A percentile compares a stretch with the other conserved stretches of the same genome.
These are phyloP conservation scores for Lottia gigantea DNA, from an alignment of 2,888 invertebrate genomes.

Conservation along the genomic window DNA sequence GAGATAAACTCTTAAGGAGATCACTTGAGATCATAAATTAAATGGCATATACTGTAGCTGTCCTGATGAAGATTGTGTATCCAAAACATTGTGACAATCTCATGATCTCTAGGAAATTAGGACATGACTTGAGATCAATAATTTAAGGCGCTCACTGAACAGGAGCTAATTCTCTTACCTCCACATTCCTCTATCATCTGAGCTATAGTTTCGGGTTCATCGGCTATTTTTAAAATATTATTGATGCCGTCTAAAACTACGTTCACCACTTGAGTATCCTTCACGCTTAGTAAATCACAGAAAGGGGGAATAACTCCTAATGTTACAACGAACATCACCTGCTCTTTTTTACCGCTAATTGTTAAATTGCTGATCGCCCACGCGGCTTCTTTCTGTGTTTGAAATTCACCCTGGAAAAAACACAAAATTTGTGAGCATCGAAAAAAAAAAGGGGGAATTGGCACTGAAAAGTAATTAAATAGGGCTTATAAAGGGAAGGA, in stretches of 20 bases:
- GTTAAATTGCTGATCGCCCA: slow-evolving; percentile 99
- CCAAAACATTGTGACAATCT: too few species aligned
- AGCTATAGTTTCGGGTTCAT: slow-evolving; percentile 76
- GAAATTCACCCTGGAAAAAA: slow-evolving; percentile 82
- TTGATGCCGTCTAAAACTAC: slow-evolving; percentile 85
- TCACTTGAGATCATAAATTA: too few species aligned
- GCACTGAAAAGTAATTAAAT: too few species aligned
- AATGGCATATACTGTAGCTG: too few species aligned
- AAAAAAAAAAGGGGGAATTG: too few species aligned
- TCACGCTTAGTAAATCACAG: slow-evolving; percentile 92
- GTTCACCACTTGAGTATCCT: slow-evolving; percentile 84
- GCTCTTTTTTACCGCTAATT: slow-evolving; percentile 91
- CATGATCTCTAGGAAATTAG: too few species aligned
- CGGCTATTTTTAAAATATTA: slow-evolving; percentile 96
- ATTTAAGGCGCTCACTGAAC: too few species aligned
- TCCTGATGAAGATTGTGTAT: too few species aligned
- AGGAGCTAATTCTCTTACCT: slow-evolving; percentile 70
- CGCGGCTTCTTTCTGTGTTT: slow-evolving; percentile 99
- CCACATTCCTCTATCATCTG: slow-evolving; percentile 97
- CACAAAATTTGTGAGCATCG: neutral
- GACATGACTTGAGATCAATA: too few species aligned
- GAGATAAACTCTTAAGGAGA: too few species aligned
- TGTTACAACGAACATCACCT: slow-evolving; percentile 79
- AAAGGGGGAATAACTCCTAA: slow-evolving; percentile 95
- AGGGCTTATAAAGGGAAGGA: too few species aligned